Percentiles rank a stretch among this genome's conserved stretches.
Evolutionary conservation across 2,888 invertebrate genomes (phyloP).

Genomic region (Antheraea yamamai): DNA sequence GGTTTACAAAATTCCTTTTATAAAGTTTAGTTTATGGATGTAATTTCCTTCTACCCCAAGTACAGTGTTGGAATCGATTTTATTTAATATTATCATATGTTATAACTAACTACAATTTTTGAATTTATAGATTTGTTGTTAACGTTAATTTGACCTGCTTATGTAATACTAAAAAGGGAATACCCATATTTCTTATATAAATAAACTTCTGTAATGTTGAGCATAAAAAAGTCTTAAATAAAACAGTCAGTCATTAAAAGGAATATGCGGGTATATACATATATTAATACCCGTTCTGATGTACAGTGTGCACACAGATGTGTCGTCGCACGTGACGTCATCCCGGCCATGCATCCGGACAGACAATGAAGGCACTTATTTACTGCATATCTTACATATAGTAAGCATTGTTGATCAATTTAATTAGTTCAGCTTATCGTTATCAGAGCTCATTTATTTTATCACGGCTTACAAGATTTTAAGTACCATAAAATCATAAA

Average conservation of each 20-base stretch:
- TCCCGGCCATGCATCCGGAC: constrained; percentile 44
- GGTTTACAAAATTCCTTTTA: too few relatives aligned
- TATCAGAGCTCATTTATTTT: background rate
- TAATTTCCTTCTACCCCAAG: too few relatives aligned
- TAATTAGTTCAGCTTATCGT: constrained; percentile 14
- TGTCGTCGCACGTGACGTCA: constrained; percentile 28
- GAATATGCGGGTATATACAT: constrained; percentile 53
- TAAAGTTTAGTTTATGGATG: too few relatives aligned
- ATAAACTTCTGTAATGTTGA: background rate
- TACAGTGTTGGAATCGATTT: too few relatives aligned
- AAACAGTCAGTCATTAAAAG: constrained; percentile 58
- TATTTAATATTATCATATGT: too few relatives aligned
- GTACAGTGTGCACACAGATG: constrained; percentile 43
- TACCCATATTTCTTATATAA: background rate
- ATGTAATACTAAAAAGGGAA: background rate
- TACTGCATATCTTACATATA: constrained; percentile 18
- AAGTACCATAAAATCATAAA: background rate
- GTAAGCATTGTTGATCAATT: constrained; percentile 11
- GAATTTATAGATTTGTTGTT: background rate
- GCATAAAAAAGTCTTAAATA: constrained; percentile 34
- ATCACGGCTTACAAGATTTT: background rate
- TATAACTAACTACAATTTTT: background rate
- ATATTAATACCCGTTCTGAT: constrained; percentile 62
- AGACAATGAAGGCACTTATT: constrained; percentile 22
- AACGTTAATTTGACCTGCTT: background rate